These are phyloP conservation scores for Lipophrys pholis DNA, from an alignment of 2,113 vertebrate species.

Conservation along the genomic window DNA sequence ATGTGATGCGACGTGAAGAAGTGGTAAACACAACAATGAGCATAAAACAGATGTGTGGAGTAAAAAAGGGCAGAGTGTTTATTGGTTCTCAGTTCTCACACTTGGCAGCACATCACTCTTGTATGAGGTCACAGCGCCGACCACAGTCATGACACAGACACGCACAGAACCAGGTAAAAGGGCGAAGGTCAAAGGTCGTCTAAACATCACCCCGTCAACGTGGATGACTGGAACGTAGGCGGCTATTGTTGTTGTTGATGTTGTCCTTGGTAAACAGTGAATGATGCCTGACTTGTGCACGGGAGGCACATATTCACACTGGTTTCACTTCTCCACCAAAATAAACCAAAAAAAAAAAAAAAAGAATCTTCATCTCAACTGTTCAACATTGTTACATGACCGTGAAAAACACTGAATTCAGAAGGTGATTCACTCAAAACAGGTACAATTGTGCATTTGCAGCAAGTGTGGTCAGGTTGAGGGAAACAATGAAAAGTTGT, in stretches of 20 bases:
- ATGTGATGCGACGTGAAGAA: no score
- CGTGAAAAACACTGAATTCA: slow-evolving; percentile 44
- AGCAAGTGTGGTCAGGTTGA: slow-evolving; percentile 44
- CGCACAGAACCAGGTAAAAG: slow-evolving; percentile 47
- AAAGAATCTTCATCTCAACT: slow-evolving; percentile 36
- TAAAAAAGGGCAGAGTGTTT: slow-evolving; percentile 84
- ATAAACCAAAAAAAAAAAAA: slow-evolving; percentile 31
- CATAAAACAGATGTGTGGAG: slow-evolving; percentile 54
- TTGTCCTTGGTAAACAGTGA: slow-evolving; percentile 62
- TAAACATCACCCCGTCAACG: slow-evolving; percentile 29
- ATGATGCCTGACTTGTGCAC: slow-evolving; percentile 29
- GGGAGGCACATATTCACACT: slow-evolving; percentile 44
- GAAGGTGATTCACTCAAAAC: slow-evolving; percentile 33
- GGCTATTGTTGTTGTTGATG: slow-evolving; percentile 6
- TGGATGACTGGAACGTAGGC: slow-evolving; percentile 21
- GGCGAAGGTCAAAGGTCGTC: slow-evolving; percentile 41
- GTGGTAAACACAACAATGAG: slow-evolving; percentile 20
- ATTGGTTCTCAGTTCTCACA: slow-evolving; percentile 79
- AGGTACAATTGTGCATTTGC: slow-evolving; percentile 60
- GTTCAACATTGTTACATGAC: slow-evolving; percentile 29
- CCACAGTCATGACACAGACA: slow-evolving; percentile 47
- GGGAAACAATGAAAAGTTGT: slow-evolving; percentile 32
- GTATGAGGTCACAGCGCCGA: slow-evolving; percentile 89
- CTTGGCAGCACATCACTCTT: slow-evolving; percentile 88
- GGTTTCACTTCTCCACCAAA: slow-evolving; percentile 27